Evolutionary conservation across 1,140 invertebrate species (phyloP).

Genomic region (Zaprionus vittiger): DNA sequence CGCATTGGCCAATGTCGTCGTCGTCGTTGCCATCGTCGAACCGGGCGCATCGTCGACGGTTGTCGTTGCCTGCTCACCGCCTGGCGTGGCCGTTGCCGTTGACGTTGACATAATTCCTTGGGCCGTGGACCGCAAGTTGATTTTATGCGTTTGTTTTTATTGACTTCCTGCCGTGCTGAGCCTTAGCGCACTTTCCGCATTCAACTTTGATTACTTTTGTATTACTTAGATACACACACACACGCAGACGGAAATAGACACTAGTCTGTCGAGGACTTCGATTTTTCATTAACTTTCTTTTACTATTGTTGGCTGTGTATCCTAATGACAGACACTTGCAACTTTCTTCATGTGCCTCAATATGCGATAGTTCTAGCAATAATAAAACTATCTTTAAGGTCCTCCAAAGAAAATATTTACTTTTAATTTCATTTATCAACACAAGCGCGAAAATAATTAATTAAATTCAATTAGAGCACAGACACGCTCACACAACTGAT

Average conservation of each 20-base stretch:
- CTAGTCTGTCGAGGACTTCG: slow-evolving; percentile 31
- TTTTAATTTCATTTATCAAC: not conserved
- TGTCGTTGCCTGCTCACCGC: slow-evolving; percentile 20
- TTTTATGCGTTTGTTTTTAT: slow-evolving; percentile 79
- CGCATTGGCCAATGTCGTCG: slow-evolving; percentile 40
- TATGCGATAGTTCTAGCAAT: not conserved
- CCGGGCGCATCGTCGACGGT: slow-evolving; percentile 23
- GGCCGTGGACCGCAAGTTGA: slow-evolving; percentile 65
- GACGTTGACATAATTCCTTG: slow-evolving; percentile 64
- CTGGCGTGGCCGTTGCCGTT: not conserved
- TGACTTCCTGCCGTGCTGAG: slow-evolving; percentile 71
- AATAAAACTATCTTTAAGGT: not conserved
- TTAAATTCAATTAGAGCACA: too few relatives aligned
- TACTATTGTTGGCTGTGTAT: not conserved
- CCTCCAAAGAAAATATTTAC: not conserved
- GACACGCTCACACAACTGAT: not conserved
- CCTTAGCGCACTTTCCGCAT: slow-evolving; percentile 34
- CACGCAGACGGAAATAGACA: slow-evolving; percentile 21
- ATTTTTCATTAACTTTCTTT: slow-evolving; percentile 55
- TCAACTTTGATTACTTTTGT: slow-evolving; percentile 69
- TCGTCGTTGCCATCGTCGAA: slow-evolving; percentile 9
- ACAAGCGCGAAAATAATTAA: not conserved
- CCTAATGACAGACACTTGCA: slow-evolving; percentile 23
- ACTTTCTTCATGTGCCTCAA: not conserved
- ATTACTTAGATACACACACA: slow-evolving; percentile 52